Evolutionary conservation across 2,797 vertebrate species (phyloP).

Genomic region (Hypotaenidia okinawae): DNA sequence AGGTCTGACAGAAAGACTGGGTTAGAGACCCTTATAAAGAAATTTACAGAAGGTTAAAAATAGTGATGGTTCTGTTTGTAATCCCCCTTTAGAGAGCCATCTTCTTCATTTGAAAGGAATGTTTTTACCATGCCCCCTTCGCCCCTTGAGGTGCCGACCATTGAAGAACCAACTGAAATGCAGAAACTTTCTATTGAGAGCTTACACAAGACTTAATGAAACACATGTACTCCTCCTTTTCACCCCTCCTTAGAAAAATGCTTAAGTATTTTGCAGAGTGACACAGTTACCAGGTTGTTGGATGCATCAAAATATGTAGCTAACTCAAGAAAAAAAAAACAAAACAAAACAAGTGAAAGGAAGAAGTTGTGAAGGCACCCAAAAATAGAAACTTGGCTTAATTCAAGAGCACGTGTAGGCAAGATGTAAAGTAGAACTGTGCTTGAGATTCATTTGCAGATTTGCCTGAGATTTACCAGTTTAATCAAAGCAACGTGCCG

Average conservation of each 20-base stretch:
- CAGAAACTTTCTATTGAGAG: not conserved
- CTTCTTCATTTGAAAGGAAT: not conserved
- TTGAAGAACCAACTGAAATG: not conserved
- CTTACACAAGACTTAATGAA: not conserved
- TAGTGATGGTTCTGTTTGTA: not conserved
- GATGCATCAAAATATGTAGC: not conserved
- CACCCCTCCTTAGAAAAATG: not conserved
- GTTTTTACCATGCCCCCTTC: not conserved
- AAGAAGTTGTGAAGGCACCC: not conserved
- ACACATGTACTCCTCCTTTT: not conserved
- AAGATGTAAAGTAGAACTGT: not conserved
- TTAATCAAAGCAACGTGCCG: not conserved
- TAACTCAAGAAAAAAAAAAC: not conserved
- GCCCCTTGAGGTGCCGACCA: not conserved
- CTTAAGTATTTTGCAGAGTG: not conserved
- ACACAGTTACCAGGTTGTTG: not conserved
- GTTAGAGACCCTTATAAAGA: not conserved
- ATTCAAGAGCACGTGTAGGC: not conserved
- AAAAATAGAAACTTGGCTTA: not conserved
- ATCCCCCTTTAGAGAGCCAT: not conserved
- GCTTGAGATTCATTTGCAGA: not conserved
- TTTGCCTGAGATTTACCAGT: not conserved
- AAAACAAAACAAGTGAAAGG: not conserved
- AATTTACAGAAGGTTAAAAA: not conserved
- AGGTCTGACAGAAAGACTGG: not conserved